Evolutionary conservation across 2,888 invertebrate species (phyloP).

Genomic region (Archaeoteleia sp.): DNA sequence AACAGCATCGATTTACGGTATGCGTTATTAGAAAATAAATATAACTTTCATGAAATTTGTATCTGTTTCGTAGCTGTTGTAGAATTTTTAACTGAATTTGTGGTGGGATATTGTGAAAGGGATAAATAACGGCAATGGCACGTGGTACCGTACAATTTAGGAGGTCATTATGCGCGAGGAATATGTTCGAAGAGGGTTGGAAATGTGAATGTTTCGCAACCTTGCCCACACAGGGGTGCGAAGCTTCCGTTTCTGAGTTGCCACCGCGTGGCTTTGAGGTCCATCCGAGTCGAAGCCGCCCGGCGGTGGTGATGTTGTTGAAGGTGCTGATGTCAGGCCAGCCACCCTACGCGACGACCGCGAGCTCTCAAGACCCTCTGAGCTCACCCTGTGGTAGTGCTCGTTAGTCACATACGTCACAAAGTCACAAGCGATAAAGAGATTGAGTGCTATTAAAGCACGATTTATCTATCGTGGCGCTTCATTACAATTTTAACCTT

Average conservation of each 20-base stretch:
- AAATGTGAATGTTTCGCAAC: constrained; percentile 82
- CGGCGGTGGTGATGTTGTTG: constrained; percentile 57
- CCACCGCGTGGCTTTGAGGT: constrained; percentile 74
- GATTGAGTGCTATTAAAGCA: constrained; percentile 18
- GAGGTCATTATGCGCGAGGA: constrained; percentile 38
- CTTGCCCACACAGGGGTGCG: constrained; percentile 89
- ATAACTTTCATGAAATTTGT: background rate
- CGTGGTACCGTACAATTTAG: constrained; percentile 46
- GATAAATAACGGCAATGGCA: constrained; percentile 40
- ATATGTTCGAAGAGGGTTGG: constrained; percentile 73
- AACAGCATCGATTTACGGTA: constrained; percentile 8
- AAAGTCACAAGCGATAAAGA: constrained; percentile 44
- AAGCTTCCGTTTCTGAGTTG: constrained; percentile 84
- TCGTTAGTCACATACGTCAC: constrained; percentile 68
- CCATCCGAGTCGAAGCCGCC: constrained; percentile 75
- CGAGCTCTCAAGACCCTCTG: constrained; percentile 76
- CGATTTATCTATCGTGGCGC: constrained; percentile 14
- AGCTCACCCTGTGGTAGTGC: constrained; percentile 75
- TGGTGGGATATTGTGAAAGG: constrained; percentile 24
- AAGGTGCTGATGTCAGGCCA: constrained; percentile 71
- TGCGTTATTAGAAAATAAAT: background rate
- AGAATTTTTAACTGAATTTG: constrained; percentile 22
- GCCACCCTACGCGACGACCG: constrained; percentile 75
- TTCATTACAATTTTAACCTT: constrained; percentile 5
- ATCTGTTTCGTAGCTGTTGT: no score